Conservation (phyloP, 2,797 vertebrate species). For the Telmatherina bonti region DNA sequence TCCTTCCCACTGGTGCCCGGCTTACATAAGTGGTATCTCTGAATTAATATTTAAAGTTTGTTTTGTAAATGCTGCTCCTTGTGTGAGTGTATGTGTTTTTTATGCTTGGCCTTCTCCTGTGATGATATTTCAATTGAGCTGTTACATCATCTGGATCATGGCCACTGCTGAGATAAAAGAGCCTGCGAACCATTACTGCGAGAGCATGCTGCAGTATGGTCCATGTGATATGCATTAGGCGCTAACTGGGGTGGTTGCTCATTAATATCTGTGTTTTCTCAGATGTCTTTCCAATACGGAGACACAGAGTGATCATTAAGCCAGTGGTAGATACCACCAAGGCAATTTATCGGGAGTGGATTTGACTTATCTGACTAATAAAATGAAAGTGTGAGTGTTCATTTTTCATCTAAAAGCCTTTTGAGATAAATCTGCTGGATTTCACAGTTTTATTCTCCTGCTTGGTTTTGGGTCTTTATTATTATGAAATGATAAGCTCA, state of each 20-base stretch:
- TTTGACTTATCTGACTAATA: slow-evolving; percentile 31
- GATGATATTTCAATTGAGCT: slow-evolving; percentile 65
- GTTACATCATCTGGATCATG: slow-evolving; percentile 74
- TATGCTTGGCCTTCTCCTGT: slow-evolving; percentile 43
- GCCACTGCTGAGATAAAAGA: slow-evolving; percentile 67
- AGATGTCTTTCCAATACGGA: slow-evolving; percentile 62
- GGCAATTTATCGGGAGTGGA: slow-evolving; percentile 37
- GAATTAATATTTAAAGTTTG: slow-evolving; percentile 76
- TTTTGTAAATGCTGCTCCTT: slow-evolving; percentile 54
- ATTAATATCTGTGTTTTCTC: slow-evolving; percentile 66
- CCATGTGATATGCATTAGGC: slow-evolving; percentile 65
- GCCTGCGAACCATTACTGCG: slow-evolving; percentile 51
- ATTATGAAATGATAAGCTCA: slow-evolving; percentile 18
- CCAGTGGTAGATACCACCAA: slow-evolving; percentile 9
- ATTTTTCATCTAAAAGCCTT: slow-evolving; percentile 8
- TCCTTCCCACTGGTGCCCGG: slow-evolving; percentile 30
- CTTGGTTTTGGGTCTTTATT: slow-evolving; percentile 1
- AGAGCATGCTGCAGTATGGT: slow-evolving; percentile 50
- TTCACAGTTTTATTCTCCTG: background rate
- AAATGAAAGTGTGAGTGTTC: slow-evolving; percentile 12
- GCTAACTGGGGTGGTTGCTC: slow-evolving; percentile 53
- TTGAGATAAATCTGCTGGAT: background rate
- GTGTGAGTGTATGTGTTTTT: slow-evolving; percentile 9
- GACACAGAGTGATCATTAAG: slow-evolving; percentile 53
- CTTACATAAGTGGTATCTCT: slow-evolving; percentile 68